These are phyloP conservation scores for Ophion slaviceki DNA, from an alignment of 2,888 invertebrate genomes.

Conservation along the genomic window DNA sequence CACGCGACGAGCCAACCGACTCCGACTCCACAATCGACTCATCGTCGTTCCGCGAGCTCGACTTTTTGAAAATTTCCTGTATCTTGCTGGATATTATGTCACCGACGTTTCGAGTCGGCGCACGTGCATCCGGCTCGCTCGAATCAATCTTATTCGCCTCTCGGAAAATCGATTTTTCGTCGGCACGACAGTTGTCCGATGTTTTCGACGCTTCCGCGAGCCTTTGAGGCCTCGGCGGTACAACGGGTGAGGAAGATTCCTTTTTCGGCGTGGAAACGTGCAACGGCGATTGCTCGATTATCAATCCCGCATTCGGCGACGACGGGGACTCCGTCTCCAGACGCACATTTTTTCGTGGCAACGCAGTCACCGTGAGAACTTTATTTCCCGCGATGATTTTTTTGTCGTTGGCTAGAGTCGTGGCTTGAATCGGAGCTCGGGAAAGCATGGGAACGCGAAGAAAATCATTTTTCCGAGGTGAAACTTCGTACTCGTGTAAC, in stretches of 20 bases:
- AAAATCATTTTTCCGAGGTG: slow-evolving; percentile 54
- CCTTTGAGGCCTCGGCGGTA: slow-evolving; percentile 21
- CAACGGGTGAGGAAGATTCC: slow-evolving; percentile 28
- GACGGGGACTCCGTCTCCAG: neutral
- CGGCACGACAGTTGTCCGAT: slow-evolving; percentile 8
- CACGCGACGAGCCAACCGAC: slow-evolving; percentile 83
- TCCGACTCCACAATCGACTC: slow-evolving; percentile 84
- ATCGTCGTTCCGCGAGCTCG: slow-evolving; percentile 75
- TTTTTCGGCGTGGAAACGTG: slow-evolving; percentile 39
- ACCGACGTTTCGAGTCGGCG: slow-evolving; percentile 66
- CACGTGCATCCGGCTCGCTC: slow-evolving; percentile 9
- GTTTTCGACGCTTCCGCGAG: slow-evolving; percentile 18
- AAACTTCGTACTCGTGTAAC: slow-evolving; percentile 78
- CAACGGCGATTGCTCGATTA: neutral
- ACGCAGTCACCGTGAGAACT: neutral
- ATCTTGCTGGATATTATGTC: slow-evolving; percentile 75
- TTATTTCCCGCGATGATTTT: neutral
- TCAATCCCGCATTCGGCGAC: neutral
- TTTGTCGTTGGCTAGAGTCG: slow-evolving; percentile 4
- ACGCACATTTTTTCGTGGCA: slow-evolving; percentile 39
- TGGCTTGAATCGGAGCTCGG: neutral
- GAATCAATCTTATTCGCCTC: neutral
- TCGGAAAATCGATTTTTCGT: slow-evolving; percentile 39
- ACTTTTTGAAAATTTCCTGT: slow-evolving; percentile 74
- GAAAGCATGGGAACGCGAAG: neutral